Percentiles rank a stretch among this genome's conserved stretches.
Conservation (phyloP, 2,113 vertebrate genomes). For the Ammospiza caudacuta region DNA sequence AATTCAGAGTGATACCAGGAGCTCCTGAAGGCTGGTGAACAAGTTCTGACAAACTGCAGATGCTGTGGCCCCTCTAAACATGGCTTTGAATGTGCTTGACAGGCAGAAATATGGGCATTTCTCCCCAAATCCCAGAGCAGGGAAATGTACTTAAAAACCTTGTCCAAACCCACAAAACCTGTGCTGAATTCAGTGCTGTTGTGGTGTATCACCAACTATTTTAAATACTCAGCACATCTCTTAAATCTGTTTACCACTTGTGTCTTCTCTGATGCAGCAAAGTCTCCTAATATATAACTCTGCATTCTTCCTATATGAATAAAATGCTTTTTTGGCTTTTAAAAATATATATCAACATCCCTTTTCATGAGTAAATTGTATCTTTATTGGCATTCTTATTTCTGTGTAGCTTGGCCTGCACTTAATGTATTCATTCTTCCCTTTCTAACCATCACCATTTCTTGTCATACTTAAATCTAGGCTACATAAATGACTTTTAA, state of each 20-base stretch:
- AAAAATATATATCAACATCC: not conserved
- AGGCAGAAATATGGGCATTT: not conserved
- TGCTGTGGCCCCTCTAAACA: not conserved
- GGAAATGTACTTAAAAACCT: not conserved
- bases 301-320: not conserved
- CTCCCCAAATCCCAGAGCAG: not conserved
- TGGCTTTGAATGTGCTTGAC: not conserved
- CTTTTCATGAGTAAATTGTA: not conserved
- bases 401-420: not conserved
- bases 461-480: constrained; percentile 56
- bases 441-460: constrained; percentile 27
- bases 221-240: not conserved
- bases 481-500: constrained; percentile 38
- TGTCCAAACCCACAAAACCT: not conserved
- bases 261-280: not conserved
- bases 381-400: not conserved
- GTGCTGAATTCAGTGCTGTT: not conserved
- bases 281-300: not conserved
- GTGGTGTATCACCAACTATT: not conserved
- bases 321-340: not conserved
- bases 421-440: not conserved
- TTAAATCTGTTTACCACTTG: not conserved
- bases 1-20: not conserved
- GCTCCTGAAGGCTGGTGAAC: not conserved
- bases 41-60: not conserved